Percentiles rank a stretch among this genome's conserved stretches.
Evolutionary conservation across 1,140 invertebrate species (phyloP).

Genomic region (Carcinoscorpius rotundicauda): DNA sequence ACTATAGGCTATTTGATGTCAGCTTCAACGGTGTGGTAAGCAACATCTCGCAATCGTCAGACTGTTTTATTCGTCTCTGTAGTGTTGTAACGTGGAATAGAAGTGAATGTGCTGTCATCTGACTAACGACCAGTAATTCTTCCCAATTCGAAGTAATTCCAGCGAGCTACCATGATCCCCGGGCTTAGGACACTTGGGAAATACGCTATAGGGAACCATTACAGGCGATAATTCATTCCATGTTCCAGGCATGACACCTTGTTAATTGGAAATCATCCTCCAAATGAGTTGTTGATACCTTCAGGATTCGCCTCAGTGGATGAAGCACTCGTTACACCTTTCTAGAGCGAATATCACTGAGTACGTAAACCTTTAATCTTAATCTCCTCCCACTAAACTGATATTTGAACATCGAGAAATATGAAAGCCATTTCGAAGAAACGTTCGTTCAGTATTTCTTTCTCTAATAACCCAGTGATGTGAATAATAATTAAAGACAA

Average conservation of each 20-base stretch:
- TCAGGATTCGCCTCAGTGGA: background rate
- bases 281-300: conserved; percentile 4
- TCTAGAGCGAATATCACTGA: no score
- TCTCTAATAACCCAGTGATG: no score
- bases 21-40: no score
- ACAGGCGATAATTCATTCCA: conserved; percentile 2
- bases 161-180: background rate
- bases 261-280: conserved; percentile 3
- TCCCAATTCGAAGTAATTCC: conserved; percentile 3
- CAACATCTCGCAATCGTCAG: no score
- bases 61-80: background rate
- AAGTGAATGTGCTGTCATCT: conserved; percentile 1
- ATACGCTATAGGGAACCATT: background rate
- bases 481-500: no score
- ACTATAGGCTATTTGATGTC: no score
- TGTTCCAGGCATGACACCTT: conserved; percentile 1
- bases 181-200: background rate
- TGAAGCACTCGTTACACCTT: no score
- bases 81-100: background rate
- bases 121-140: conserved; percentile 2
- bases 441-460: no score
- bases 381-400: no score
- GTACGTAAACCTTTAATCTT: no score
- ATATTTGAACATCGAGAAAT: no score
- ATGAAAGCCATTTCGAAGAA: no score